phyloP scores from a whole-genome alignment of 2,113 vertebrate genomes.

The Acrocephalus arundinaceus region DNA sequence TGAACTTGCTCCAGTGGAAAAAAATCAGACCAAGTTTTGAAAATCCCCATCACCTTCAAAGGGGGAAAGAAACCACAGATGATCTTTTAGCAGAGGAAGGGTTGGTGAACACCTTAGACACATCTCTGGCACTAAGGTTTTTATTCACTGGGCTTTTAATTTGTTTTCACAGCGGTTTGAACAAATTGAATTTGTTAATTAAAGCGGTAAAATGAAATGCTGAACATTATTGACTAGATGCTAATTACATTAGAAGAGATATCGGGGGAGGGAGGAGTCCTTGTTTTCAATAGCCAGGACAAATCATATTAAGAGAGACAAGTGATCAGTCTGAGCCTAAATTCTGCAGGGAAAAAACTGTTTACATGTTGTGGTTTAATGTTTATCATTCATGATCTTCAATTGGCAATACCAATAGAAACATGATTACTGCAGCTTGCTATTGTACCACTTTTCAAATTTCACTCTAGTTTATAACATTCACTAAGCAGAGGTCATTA shows the following conservation, averaged over 20 bases:
- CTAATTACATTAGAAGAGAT: constrained; percentile 96
- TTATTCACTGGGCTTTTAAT: constrained; percentile 96
- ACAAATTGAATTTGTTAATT: constrained; percentile 99
- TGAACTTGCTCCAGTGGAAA: background rate
- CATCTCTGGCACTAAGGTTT: constrained; percentile 84
- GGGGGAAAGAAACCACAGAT: background rate
- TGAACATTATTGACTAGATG: constrained; percentile 99
- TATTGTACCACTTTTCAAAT: constrained; percentile 66
- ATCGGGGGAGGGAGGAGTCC: constrained; percentile 81
- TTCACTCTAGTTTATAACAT: constrained; percentile 60
- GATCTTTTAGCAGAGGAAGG: constrained; percentile 72
- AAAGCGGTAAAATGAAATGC: constrained; percentile 99
- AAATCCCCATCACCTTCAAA: background rate
- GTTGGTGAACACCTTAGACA: constrained; percentile 88
- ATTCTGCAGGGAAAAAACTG: constrained; percentile 74
- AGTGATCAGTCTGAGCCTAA: constrained; percentile 76
- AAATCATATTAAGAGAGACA: constrained; percentile 91
- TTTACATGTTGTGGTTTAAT: constrained; percentile 70
- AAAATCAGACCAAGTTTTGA: background rate
- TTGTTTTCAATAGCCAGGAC: constrained; percentile 88
- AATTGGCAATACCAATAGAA: constrained; percentile 70
- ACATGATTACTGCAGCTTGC: constrained; percentile 65
- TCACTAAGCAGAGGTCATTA: constrained; percentile 68
- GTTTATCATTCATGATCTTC: constrained; percentile 74
- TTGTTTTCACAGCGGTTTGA: constrained; percentile 99